These are phyloP conservation scores for Apteryx owenii DNA, from an alignment of 2,113 vertebrate genomes.

Conservation along the genomic window DNA sequence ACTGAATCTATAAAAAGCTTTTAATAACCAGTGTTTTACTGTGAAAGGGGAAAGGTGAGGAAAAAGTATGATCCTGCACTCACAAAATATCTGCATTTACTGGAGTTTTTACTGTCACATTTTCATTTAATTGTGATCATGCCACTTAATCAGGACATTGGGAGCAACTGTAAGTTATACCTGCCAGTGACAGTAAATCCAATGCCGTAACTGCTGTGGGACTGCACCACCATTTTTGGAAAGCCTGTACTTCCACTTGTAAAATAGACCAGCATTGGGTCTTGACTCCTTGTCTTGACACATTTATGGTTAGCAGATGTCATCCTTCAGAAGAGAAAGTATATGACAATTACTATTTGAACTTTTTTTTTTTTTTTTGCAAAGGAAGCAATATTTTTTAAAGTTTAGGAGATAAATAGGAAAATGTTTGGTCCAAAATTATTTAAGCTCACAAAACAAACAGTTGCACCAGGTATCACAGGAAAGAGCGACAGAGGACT, in stretches of 20 bases:
- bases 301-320: constrained; percentile 76
- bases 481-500: background rate
- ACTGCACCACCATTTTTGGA: constrained; percentile 86
- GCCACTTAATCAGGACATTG: background rate
- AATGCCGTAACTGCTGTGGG: constrained; percentile 81
- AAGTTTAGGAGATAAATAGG: background rate
- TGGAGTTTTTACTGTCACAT: background rate
- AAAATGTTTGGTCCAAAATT: background rate
- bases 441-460: background rate
- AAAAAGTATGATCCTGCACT: background rate
- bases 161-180: constrained; percentile 26
- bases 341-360: background rate
- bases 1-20: background rate
- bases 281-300: constrained; percentile 75
- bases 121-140: background rate
- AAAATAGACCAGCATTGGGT: constrained; percentile 82
- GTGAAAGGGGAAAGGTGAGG: background rate
- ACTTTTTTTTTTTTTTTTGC: background rate
- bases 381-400: background rate
- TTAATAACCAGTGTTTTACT: background rate
- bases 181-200: constrained; percentile 80
- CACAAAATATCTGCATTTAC: background rate
- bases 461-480: background rate
- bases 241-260: constrained; percentile 85
- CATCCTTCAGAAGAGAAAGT: constrained; percentile 63